Evolutionary conservation across 2,797 vertebrate genomes (phyloP).

Genomic region (Pseudotriccus pelzelni): DNA sequence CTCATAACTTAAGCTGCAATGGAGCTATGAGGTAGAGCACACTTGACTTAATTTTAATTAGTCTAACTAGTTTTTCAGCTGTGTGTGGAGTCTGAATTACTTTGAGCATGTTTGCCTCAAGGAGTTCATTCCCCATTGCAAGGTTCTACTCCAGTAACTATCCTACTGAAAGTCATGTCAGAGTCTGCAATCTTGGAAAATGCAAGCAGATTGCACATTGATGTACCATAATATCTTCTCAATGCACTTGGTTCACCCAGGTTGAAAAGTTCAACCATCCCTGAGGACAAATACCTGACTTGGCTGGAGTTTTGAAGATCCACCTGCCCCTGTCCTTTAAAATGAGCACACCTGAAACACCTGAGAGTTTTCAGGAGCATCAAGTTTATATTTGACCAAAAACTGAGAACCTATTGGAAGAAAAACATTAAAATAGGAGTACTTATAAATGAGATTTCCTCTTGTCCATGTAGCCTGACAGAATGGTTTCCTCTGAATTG

Average conservation of each 20-base stretch:
- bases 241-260: background rate
- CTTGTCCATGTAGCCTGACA: background rate
- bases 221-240: background rate
- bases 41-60: background rate
- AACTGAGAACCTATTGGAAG: background rate
- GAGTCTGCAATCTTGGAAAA: background rate
- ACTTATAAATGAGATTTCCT: background rate
- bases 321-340: background rate
- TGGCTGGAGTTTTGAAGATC: background rate
- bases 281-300: background rate
- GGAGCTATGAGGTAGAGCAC: background rate
- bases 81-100: accelerated
- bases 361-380: background rate
- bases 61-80: background rate
- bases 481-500: background rate
- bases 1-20: background rate
- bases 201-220: background rate
- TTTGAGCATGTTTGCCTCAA: background rate
- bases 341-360: background rate
- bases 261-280: background rate
- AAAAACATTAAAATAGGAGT: background rate
- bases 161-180: background rate
- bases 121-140: background rate
- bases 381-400: background rate
- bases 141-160: background rate